Conservation (phyloP, 2,113 vertebrate genomes). For the Neolamprologus fasciatus region DNA sequence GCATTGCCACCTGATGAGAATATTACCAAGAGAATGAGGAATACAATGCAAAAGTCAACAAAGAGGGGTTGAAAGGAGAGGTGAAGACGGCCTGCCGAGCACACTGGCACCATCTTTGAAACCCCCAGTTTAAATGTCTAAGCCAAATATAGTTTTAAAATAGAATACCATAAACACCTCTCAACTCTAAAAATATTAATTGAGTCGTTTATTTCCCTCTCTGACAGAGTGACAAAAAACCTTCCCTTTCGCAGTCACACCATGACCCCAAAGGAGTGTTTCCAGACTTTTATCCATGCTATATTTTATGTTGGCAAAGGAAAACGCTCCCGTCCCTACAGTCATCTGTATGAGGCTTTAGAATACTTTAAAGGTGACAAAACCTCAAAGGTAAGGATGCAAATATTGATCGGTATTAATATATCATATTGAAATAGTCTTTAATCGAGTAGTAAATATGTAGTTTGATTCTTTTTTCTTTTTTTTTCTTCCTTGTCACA, state of each 20-base stretch:
- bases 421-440: neutral
- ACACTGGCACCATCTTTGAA: neutral
- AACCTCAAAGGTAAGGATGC: constrained; percentile 59
- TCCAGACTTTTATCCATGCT: constrained; percentile 76
- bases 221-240: constrained; percentile 78
- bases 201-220: neutral
- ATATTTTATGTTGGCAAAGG: constrained; percentile 94
- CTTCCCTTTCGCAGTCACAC: constrained; percentile 73
- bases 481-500: neutral
- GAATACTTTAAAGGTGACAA: constrained; percentile 64
- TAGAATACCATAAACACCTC: neutral
- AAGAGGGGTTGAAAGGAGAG: neutral
- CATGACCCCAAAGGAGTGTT: constrained; percentile 68
- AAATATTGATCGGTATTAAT: neutral
- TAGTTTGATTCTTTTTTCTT: neutral
- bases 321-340: constrained; percentile 79
- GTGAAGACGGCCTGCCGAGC: neutral
- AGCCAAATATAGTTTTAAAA: neutral
- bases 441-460: neutral
- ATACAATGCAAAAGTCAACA: neutral
- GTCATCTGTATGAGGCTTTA: constrained; percentile 81
- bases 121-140: neutral
- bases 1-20: neutral
- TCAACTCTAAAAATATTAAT: neutral
- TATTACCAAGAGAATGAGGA: neutral